Evolutionary conservation across 1,140 invertebrate species (phyloP), one percentile per base, ranked within the genome.

Genomic region (Cylas formicarius): DNA sequence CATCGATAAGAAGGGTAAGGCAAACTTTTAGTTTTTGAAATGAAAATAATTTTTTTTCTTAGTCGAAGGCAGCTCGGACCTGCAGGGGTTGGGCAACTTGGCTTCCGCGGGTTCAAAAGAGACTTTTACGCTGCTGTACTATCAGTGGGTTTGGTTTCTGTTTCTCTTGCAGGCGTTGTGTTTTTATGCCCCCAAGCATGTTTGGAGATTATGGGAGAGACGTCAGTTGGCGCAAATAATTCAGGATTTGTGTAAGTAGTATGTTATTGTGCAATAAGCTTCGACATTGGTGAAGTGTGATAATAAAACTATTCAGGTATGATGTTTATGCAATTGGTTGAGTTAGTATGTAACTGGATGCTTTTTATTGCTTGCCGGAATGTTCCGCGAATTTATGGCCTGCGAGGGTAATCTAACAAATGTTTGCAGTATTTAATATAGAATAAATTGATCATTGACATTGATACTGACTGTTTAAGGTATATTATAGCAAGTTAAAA

Each of bases 131-230:
- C 77, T 52, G 71, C 76, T 16, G 28, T 92, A 92, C 66, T 93
- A 92, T 64, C 89, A 92, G 66, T 92, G 87, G 87, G 82, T 90
- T 1, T 84, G 84, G 27, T 77, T 91, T 53, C 74, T 89, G 2
- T 69, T 91, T 16, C 75, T 89, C 13, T 74, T 91, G 17, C 86
- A 93, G 69, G 78, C 84, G 10, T 68, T 81, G 11, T 58, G 84
- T 11, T 87, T 87, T 58, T 84, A 84, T 57, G 62, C 80, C 20
- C 85, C 84, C 0, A 71, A 77, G 1, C 85, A 80, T 58, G 52
- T 88, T 1, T 90, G 85, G 85, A 86, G 84, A 56, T 71, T 72
- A 3, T 81, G 78, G 74, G 84, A 89, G 68, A 80, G 77, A 20
- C 78, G 80, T 10, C 56, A 71, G 7, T 61, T 82, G 8, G 67